Percentiles rank a stretch among this genome's conserved stretches.
Conservation (phyloP, 2,113 vertebrate genomes). For the Eurypyga helias region DNA sequence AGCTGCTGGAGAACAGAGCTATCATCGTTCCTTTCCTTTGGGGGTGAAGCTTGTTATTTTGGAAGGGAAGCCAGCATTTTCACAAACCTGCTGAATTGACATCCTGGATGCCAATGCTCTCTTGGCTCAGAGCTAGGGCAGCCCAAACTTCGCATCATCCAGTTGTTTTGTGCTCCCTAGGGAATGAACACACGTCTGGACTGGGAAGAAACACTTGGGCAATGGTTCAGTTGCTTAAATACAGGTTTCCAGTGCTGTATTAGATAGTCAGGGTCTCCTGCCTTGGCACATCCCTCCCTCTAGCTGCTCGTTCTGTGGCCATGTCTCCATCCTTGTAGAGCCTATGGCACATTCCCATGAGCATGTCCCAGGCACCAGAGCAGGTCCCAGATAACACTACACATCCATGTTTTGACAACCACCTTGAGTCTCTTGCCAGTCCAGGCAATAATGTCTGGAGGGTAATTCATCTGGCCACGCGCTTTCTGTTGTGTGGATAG, state of each 20-base stretch:
- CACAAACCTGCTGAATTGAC: not conserved
- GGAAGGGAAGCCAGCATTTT: not conserved
- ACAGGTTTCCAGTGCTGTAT: not conserved
- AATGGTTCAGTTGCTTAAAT: not conserved
- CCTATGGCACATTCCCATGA: not conserved
- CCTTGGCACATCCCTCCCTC: not conserved
- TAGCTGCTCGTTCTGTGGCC: not conserved
- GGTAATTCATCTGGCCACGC: not conserved
- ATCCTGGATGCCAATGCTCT: not conserved
- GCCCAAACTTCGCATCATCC: not conserved
- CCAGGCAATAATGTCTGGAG: not conserved
- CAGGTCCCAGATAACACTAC: not conserved
- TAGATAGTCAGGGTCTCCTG: not conserved
- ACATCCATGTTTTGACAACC: not conserved
- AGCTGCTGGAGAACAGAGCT: slow-evolving; percentile 31
- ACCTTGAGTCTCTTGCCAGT: fast-evolving
- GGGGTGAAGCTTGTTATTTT: not conserved
- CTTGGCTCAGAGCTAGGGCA: not conserved
- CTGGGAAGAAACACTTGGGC: not conserved
- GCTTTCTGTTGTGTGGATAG: not conserved
- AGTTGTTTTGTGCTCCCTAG: not conserved
- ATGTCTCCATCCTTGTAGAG: not conserved
- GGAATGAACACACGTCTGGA: not conserved
- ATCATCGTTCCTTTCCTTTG: not conserved
- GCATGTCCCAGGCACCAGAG: not conserved